Evolutionary conservation across 2,888 invertebrate species (phyloP), one percentile per base, ranked within the genome.

Genomic region (Erynnis tages): DNA sequence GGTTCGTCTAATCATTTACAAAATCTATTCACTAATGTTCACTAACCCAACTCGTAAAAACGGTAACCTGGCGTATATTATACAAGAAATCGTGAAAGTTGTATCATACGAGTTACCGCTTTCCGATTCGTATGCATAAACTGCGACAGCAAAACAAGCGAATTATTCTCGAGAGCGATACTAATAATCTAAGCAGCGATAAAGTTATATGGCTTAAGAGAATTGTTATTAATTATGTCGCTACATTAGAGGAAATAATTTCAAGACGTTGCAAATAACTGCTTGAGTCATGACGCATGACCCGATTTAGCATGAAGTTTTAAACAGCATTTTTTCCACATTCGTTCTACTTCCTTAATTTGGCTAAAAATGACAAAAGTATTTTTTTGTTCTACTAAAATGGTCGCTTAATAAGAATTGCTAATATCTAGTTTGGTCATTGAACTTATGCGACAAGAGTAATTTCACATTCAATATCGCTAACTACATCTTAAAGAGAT

Each of bases 11-110:
- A 37, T 10, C 17, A 19, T 8, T n/a, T 2, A 35, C 17, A n/a
- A n/a, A n/a, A n/a, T n/a, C 10, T 17, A n/a, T 14, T 25, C 5
- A 16, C 6, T 29, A 3, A 32, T 19, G 23, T 34, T 7, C 16
- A 16, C 7, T 14, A 34, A 34, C 2, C 14, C 14, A 7, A 37
- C 40, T 1, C n/a, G 23, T 14, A 25, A 16, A 30, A 40, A 48
- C 19, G 2, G 10, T 25, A 37, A 47, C 16, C 21, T 48, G 30
- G 5, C 16, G 16, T 27, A 34, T 37, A 34, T 37, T 25, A 30
- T 19, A 44, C 27, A 43, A 43, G 46, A 46, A 54, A 52, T 54
- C 43, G 46, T 41, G 54, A 54, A 54, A 52, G 54, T 52, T 14
- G 46, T 14, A 34, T 43, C 54, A 41, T 21, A 41, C 44, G 49